A percentile compares a stretch with the other conserved stretches of the same genome.
These are phyloP conservation scores for Drosophila auraria DNA, from an alignment of 1,140 invertebrate genomes.

Conservation along the genomic window DNA sequence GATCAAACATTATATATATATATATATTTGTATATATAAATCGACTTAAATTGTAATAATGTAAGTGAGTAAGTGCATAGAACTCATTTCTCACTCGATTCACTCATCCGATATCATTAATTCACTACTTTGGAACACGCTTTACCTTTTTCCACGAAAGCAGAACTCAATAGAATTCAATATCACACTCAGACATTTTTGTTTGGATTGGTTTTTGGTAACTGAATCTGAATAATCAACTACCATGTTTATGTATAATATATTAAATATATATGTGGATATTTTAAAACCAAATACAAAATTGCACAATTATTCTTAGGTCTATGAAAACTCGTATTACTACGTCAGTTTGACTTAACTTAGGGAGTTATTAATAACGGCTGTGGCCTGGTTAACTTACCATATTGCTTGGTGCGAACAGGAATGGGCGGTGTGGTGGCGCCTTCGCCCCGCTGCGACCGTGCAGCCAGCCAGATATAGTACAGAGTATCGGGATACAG, in stretches of 20 bases:
- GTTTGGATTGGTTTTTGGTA: constrained; percentile 35
- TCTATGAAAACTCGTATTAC: constrained; percentile 61
- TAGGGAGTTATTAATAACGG: constrained; percentile 29
- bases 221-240: constrained; percentile 64
- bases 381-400: constrained; percentile 88
- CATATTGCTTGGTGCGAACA: constrained; percentile 97
- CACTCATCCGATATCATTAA: constrained; percentile 26
- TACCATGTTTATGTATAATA: constrained; percentile 52
- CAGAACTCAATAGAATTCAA: constrained; percentile 31
- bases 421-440: constrained; percentile 97
- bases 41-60: constrained; percentile 24
- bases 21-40: constrained; percentile 29
- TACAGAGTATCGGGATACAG: constrained; percentile 98
- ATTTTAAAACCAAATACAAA: constrained; percentile 35
- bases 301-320: constrained; percentile 57
- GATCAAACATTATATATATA: constrained; percentile 59
- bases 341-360: constrained; percentile 65
- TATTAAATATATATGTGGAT: constrained; percentile 40
- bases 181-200: constrained; percentile 37
- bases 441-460: constrained; percentile 96
- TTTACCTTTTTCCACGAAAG: constrained; percentile 57
- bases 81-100: constrained; percentile 29
- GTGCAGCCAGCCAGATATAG: constrained; percentile 97
- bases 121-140: constrained; percentile 18
- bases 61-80: constrained; percentile 32